Evolutionary conservation across 2,888 invertebrate species (phyloP), one percentile per base, ranked within the genome.

Genomic region (Thalpophila matura): DNA sequence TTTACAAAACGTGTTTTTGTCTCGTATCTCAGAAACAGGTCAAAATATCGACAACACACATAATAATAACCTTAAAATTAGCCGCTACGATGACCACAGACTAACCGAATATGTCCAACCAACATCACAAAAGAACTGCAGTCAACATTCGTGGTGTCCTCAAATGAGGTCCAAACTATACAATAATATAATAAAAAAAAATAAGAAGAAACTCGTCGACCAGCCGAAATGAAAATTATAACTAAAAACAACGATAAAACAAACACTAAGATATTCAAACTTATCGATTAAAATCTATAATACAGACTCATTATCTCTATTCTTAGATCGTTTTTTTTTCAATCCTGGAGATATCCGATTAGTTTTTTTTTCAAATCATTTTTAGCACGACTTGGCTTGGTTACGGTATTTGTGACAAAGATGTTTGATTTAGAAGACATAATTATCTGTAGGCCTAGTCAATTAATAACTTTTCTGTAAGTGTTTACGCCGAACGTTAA

Each of bases 201-300:
- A 61, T 69, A 74, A 70, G 78, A 71, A 79, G 68, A 62, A 74
- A 58, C 63, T 69, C 45, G 78, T 76, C 79, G 84, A 83, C 79
- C 83, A 82, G 81, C 80, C 83, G 82, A 82, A 80, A 80, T 74
- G 83, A 83, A 83, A 86, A 85, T 84, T 84, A 87, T 58, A 90
- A 89, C 87, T 88, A 89, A 89, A 85, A 89, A 88, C 88, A 92
- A 92, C 87, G 85, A 86, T 80, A 84, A 89, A 89, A 88, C 89
- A 88, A 89, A 88, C 82, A 84, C 83, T 69, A 76, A 60, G 68
- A 73, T 61, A 74, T 70, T 86, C 83, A 76, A 84, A 85, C 88
- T 89, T 90, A 91, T 78, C 16, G 63, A 81, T 85, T 88, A 86
- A 84, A 82, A 77, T 85, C 86, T 92, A 92, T 91, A 89, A 82